Percentiles rank a stretch among this genome's conserved stretches.
Conservation (phyloP, 2,797 vertebrate species). For the Acanthurus tractus region DNA sequence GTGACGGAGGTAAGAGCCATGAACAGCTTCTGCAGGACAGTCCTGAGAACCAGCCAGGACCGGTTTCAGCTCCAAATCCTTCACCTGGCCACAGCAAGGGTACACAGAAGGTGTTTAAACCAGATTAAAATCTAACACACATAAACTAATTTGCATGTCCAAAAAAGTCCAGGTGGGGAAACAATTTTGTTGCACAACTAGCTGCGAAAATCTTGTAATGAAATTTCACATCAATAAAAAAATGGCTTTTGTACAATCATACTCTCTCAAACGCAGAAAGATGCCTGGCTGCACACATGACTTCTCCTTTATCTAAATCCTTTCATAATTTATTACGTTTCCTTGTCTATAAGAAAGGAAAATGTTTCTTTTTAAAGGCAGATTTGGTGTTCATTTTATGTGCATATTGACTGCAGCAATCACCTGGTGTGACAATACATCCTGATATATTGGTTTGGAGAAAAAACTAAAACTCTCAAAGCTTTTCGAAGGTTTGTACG, state of each 20-base stretch:
- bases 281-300: not conserved
- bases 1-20: constrained; percentile 89
- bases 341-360: not conserved
- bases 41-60: constrained; percentile 77
- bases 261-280: no score
- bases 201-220: not conserved
- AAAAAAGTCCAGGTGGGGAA: not conserved
- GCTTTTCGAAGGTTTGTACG: not conserved
- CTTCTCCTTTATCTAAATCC: not conserved
- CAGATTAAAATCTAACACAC: not conserved
- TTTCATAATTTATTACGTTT: not conserved
- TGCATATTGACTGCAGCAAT: not conserved
- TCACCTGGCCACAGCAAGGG: constrained; percentile 78
- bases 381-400: constrained; percentile 1
- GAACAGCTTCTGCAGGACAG: constrained; percentile 87
- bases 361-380: not conserved
- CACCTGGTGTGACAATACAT: not conserved
- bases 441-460: not conserved
- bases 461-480: not conserved
- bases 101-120: not conserved
- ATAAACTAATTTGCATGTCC: not conserved
- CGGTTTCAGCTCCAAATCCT: constrained; percentile 85
- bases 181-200: not conserved
- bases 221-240: not conserved
- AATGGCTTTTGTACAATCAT: not conserved